Conservation (phyloP, 92 coral and sea anemone genomes). For the Parazoanthus atlanticus region DNA sequence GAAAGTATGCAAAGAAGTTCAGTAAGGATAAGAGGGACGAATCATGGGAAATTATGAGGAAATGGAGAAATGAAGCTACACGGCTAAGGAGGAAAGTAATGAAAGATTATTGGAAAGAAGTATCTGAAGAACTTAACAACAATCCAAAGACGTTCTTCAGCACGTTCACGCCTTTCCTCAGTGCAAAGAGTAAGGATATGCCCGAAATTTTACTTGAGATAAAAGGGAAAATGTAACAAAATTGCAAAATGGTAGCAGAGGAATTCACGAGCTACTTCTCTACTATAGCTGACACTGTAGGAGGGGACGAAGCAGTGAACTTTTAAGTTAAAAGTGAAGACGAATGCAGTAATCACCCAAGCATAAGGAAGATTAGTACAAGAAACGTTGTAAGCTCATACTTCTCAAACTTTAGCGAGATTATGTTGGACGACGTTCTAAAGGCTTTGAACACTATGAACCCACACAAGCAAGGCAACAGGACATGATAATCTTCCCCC, state of each 20-base stretch:
- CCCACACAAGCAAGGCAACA: too few species aligned
- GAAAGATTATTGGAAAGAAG: not conserved
- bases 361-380: too few species aligned
- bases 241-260: not conserved
- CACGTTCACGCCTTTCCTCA: not conserved
- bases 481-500: too few species aligned
- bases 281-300: not conserved
- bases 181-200: not conserved
- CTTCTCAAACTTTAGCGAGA: too few species aligned
- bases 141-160: not conserved
- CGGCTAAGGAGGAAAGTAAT: not conserved
- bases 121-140: not conserved
- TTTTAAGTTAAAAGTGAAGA: not conserved
- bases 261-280: not conserved
- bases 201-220: not conserved
- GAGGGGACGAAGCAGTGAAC: not conserved
- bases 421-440: too few species aligned
- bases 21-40: too few species aligned
- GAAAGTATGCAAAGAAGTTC: too few species aligned
- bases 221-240: not conserved
- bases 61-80: not conserved
- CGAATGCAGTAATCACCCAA: not conserved
- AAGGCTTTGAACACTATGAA: too few species aligned
- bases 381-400: too few species aligned
- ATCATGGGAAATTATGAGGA: not conserved